Percentiles rank a stretch among this genome's conserved stretches.
These are phyloP conservation scores for Erebia epiphron DNA, from an alignment of 2,888 invertebrate species.

Conservation along the genomic window DNA sequence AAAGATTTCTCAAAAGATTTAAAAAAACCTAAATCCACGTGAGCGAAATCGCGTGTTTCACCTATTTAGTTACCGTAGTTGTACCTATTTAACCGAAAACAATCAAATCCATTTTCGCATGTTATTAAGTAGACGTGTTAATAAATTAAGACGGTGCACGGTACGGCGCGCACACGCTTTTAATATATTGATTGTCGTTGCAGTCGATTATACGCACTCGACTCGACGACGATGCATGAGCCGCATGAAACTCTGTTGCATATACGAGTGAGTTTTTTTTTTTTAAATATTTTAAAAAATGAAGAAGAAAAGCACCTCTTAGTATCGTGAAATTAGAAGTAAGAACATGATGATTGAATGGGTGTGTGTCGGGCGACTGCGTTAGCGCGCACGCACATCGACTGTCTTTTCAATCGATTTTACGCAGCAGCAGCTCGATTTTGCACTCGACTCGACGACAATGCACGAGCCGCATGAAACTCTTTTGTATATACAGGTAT, in stretches of 20 bases:
- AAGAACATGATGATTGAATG: too few relatives aligned
- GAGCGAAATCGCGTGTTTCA: too few relatives aligned
- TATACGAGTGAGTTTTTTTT: not conserved
- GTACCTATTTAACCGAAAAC: not conserved
- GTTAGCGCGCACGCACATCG: slow-evolving; percentile 37
- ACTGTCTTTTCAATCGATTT: slow-evolving; percentile 50
- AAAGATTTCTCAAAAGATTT: too few relatives aligned
- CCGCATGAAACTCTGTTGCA: not conserved
- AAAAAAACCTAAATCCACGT: too few relatives aligned
- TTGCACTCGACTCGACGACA: not conserved
- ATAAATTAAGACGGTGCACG: slow-evolving; percentile 79
- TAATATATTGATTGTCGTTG: too few relatives aligned
- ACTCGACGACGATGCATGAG: too few relatives aligned
- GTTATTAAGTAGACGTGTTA: slow-evolving; percentile 75
- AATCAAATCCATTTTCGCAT: slow-evolving; percentile 53
- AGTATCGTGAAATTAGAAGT: too few relatives aligned
- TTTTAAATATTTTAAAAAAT: too few relatives aligned
- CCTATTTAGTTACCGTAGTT: too few relatives aligned
- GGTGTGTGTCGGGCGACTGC: not conserved
- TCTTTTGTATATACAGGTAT: slow-evolving; percentile 53
- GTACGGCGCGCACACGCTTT: slow-evolving; percentile 51
- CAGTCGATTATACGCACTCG: too few relatives aligned
- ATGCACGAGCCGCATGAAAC: slow-evolving; percentile 65
- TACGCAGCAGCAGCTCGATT: not conserved
- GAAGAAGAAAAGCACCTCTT: not conserved